Percentiles rank a stretch among this genome's conserved stretches.
Conservation (phyloP, 2,113 vertebrate genomes). For the Paramormyrops kingsleyae region DNA sequence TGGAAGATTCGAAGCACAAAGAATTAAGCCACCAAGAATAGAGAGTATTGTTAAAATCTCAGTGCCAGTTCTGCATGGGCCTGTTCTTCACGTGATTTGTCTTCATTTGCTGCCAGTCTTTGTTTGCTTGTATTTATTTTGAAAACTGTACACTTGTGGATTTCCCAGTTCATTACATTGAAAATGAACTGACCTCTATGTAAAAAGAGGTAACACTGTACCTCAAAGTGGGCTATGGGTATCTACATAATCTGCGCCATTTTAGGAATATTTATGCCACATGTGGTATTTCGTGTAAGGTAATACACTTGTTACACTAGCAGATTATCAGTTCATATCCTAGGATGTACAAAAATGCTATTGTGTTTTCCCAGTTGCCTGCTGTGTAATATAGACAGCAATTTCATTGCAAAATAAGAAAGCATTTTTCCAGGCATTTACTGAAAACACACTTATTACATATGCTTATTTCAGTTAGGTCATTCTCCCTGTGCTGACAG, state of each 20-base stretch:
- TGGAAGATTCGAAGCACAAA: not conserved
- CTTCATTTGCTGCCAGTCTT: not conserved
- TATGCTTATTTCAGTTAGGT: not conserved
- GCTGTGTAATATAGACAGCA: not conserved
- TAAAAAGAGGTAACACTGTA: not conserved
- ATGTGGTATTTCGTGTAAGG: not conserved
- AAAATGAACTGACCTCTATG: constrained; percentile 9
- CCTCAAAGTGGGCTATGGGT: no score
- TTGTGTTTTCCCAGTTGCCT: not conserved
- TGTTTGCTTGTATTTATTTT: not conserved
- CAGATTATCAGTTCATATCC: not conserved
- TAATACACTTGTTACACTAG: not conserved
- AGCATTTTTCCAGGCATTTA: not conserved
- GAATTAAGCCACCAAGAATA: not conserved
- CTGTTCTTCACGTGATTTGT: not conserved
- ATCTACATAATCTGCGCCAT: not conserved
- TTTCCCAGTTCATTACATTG: not conserved
- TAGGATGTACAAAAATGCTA: not conserved
- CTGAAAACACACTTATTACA: constrained; percentile 2
- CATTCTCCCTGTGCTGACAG: not conserved
- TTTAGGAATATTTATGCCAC: not conserved
- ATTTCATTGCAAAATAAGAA: not conserved
- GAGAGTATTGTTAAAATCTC: not conserved
- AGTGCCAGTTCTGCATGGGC: not conserved
- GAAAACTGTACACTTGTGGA: not conserved